Base-by-base conservation (phyloP, 2,888 invertebrate genomes). In the Flabesymbios commensalis region DNA sequence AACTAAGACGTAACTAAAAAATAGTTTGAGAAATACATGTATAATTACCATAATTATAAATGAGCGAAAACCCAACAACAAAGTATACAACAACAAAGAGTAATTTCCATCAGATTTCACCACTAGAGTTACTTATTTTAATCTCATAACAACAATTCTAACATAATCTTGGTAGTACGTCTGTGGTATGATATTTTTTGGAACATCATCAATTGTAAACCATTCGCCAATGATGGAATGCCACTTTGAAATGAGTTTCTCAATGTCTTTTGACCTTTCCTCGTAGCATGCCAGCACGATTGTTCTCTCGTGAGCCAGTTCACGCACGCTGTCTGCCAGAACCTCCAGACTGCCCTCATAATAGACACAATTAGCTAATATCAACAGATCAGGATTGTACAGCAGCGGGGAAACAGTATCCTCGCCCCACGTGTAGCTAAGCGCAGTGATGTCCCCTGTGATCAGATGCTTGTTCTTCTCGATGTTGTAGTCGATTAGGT, bases 281-380 rank as follows among this genome's bases (percentile, higher is more conserved):
- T 90, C 90, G 83, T 90, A 90, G 61, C 88, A 87, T 64, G 90
- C 82, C 68, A 88, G 84, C 52, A 89, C 85, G 69, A 84, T 84
- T n/a, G 88, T 87, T 51, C 86, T 83, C 51, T 82, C 80, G 33
- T 78, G 78, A 56, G 85, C 79, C 22, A 87, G 75, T 63, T 80
- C 75, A 70, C 82, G 79, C 51, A 90, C 76, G 10, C 89, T 89
- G 70, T 86, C 80, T 57, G 90, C 79, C 47, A 90, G 83, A 3
- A 87, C 86, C 62, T 86, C 74, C 19, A 84, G 65, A 10, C 83
- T 54, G 28, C 58, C 31, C 36, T 66, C 79, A 76, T 86, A 85
- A 70, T 86, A 86, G 52, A 86, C 78, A 73, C 85, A 85, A 68
- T 86, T 85, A 22, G 85, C 83, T 14, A 85, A 69, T 1, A 85